These are phyloP conservation scores for Eurosta solidaginis DNA, from an alignment of 1,140 invertebrate genomes.

Conservation along the genomic window DNA sequence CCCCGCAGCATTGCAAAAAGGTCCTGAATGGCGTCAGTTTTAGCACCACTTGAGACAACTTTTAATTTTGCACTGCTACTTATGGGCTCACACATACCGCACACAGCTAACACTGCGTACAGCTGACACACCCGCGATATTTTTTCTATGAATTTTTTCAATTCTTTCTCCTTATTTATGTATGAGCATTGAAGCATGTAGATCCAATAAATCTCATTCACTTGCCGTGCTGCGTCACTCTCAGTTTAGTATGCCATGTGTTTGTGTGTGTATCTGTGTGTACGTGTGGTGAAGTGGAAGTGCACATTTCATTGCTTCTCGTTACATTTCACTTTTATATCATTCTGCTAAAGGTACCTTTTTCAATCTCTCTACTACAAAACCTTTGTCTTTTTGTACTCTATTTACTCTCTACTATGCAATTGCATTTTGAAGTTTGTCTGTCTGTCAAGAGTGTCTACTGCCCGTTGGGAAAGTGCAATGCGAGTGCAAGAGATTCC, in stretches of 20 bases:
- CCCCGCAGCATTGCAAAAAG: not conserved
- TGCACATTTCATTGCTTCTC: constrained; percentile 4
- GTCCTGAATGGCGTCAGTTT: not conserved
- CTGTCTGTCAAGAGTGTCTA: constrained; percentile 21
- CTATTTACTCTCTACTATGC: not conserved
- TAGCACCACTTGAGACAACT: not conserved
- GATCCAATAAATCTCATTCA: constrained; percentile 27
- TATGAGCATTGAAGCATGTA: not conserved
- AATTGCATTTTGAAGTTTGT: too few relatives aligned
- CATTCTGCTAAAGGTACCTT: not conserved
- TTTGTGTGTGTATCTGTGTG: not conserved
- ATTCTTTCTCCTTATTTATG: not conserved
- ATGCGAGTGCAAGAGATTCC: constrained; percentile 13
- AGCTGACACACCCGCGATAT: too few relatives aligned
- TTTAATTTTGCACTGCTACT: not conserved
- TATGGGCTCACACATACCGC: not conserved
- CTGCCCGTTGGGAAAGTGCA: not conserved
- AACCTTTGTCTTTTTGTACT: not conserved
- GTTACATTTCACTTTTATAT: constrained; percentile 12
- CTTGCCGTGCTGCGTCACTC: not conserved
- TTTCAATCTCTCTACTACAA: not conserved
- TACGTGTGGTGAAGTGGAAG: not conserved
- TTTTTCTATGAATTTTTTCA: too few relatives aligned
- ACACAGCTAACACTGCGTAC: not conserved
- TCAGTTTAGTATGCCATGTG: not conserved